Evolutionary conservation across 1,140 invertebrate species (phyloP).

Genomic region (Linepithema humile): DNA sequence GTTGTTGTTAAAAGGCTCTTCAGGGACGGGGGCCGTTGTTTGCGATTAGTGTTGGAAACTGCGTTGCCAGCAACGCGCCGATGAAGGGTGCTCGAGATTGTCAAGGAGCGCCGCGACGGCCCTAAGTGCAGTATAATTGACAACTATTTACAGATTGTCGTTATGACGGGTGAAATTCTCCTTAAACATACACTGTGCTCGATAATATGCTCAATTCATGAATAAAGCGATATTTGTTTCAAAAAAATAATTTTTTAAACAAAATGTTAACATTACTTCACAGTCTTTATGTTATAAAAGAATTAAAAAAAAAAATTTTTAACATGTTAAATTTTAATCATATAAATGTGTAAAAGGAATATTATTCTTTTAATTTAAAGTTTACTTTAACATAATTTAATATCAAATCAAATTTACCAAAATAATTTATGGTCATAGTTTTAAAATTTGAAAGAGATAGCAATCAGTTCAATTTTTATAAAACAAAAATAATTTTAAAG

Average conservation of each 20-base stretch:
- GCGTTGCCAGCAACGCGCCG: neutral
- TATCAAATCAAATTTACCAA: neutral
- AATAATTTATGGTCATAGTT: no score
- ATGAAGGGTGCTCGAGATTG: slow-evolving; percentile 37
- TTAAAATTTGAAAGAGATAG: no score
- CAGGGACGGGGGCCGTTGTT: neutral
- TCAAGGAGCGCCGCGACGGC: neutral
- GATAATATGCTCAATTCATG: neutral
- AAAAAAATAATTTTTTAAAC: neutral
- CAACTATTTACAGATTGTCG: slow-evolving; percentile 24
- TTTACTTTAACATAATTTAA: neutral
- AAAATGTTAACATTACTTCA: neutral
- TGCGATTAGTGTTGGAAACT: slow-evolving; percentile 51
- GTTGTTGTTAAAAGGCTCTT: slow-evolving; percentile 45
- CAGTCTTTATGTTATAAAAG: neutral
- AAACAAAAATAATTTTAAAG: no score
- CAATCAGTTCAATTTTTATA: no score
- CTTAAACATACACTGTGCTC: neutral
- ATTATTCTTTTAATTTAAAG: neutral
- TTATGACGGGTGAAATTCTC: neutral
- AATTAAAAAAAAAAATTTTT: neutral
- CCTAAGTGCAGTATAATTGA: slow-evolving; percentile 35
- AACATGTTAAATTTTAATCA: neutral
- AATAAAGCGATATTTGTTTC: neutral
- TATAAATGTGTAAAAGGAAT: neutral